These are phyloP conservation scores for Scomberomorus guttatus DNA, from an alignment of 2,797 vertebrate genomes.

Conservation along the genomic window DNA sequence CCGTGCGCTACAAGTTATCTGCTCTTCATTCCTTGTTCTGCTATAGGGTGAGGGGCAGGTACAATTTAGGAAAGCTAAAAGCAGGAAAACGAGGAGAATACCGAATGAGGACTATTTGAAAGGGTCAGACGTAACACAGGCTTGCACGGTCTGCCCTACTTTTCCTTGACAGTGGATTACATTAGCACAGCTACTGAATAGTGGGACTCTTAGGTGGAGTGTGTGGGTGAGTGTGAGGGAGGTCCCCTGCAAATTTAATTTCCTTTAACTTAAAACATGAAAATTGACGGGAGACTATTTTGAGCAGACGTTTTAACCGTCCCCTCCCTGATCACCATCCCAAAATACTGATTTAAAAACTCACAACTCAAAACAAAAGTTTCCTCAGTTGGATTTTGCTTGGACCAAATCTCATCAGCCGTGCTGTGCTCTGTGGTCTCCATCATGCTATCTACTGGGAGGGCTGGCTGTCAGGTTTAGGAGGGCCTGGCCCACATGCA, in stretches of 20 bases:
- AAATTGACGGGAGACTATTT: neutral
- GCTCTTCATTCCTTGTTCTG: conserved; percentile 44
- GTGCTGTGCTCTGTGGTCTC: conserved; percentile 27
- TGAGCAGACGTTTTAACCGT: neutral
- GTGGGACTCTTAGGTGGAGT: conserved; percentile 14
- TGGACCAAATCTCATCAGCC: neutral
- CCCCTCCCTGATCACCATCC: neutral
- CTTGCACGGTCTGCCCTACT: conserved; percentile 60
- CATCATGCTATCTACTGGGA: conserved; percentile 31
- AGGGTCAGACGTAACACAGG: conserved; percentile 59
- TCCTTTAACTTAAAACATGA: neutral
- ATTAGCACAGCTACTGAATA: conserved; percentile 42
- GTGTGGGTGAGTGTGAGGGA: neutral
- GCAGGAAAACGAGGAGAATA: conserved; percentile 52
- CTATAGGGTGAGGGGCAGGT: conserved; percentile 27
- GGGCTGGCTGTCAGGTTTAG: conserved; percentile 49
- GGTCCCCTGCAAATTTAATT: conserved; percentile 27
- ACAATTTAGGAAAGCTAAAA: conserved; percentile 46
- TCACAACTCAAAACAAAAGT: conserved; percentile 1
- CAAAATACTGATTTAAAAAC: conserved; percentile 22
- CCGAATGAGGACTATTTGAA: conserved; percentile 71
- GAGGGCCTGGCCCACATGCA: conserved; percentile 42
- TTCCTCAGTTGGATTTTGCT: conserved; percentile 19
- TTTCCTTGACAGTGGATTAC: conserved; percentile 55
- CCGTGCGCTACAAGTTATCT: conserved; percentile 56